A percentile compares a stretch with the other conserved stretches of the same genome.
Conservation (phyloP, 2,113 vertebrate genomes). For the Calidris pugnax region DNA sequence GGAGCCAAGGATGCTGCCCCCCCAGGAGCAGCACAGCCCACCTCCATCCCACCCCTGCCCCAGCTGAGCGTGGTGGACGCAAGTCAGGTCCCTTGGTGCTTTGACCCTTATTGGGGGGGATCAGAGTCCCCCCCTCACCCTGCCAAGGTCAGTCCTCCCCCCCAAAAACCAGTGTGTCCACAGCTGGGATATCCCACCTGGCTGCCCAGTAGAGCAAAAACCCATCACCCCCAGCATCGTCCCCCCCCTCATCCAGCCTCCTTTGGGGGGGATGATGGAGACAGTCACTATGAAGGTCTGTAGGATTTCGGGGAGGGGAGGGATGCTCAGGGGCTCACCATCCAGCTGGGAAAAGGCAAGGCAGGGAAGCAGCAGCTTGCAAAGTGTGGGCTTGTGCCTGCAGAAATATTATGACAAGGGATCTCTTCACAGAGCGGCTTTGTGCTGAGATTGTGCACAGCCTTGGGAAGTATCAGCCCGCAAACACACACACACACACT, state of each 20-base stretch:
- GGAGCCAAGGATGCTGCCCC: not conserved
- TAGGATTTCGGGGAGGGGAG: not conserved
- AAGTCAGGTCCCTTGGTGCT: not conserved
- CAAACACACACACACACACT: not conserved
- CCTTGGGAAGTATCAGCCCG: not conserved
- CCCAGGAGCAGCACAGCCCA: not conserved
- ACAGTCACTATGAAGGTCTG: not conserved
- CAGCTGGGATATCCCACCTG: not conserved
- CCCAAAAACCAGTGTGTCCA: not conserved
- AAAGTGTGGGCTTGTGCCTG: conserved; percentile 39
- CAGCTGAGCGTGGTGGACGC: not conserved
- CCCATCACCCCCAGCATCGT: not conserved
- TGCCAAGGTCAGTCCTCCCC: not conserved
- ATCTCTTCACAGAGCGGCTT: conserved; percentile 54
- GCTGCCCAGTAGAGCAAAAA: not conserved
- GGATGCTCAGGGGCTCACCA: conserved; percentile 3
- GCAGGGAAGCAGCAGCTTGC: conserved; percentile 18
- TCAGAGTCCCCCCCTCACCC: not conserved
- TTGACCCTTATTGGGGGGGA: rapidly evolving
- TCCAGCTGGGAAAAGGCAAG: conserved; percentile 44
- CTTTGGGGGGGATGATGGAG: not conserved
- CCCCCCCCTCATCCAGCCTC: not conserved
- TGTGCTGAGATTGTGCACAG: conserved; percentile 38
- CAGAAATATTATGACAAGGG: conserved; percentile 69
- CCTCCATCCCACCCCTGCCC: not conserved